Percentiles rank a stretch among this genome's conserved stretches.
Conservation (phyloP, 2,888 invertebrate species). For the Drosophila greeni region DNA sequence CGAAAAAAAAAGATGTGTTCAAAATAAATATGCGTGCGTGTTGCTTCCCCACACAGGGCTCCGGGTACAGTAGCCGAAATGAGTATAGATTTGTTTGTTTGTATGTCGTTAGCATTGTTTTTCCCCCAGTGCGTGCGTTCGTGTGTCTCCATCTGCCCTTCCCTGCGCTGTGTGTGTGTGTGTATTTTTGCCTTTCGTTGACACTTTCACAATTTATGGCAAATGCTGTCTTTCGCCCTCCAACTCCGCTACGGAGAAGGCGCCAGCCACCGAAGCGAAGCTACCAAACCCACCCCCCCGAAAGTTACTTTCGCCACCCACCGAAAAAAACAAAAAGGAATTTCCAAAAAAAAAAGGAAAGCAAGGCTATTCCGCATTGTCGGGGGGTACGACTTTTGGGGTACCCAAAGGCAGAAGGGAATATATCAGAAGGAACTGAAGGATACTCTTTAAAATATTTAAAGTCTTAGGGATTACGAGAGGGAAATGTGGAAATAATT, state of each 20-base stretch:
- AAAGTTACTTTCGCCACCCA: constrained; percentile 68
- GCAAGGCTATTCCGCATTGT: constrained; percentile 34
- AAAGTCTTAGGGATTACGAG: too few species aligned
- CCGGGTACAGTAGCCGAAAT: constrained; percentile 33
- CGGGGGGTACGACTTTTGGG: constrained; percentile 12
- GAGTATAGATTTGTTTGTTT: constrained; percentile 49
- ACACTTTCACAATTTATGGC: constrained; percentile 76
- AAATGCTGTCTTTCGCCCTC: constrained; percentile 67
- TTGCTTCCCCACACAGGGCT: constrained; percentile 62
- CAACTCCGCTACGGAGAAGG: constrained; percentile 53
- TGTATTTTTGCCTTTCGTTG: constrained; percentile 70
- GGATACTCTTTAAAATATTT: neutral
- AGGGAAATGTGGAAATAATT: too few species aligned
- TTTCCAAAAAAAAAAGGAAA: constrained; percentile 25
- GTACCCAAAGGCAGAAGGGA: constrained; percentile 19
- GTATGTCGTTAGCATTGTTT: constrained; percentile 47
- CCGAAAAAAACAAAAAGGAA: constrained; percentile 44
- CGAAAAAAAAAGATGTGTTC: constrained; percentile 65
- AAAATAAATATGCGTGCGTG: constrained; percentile 73
- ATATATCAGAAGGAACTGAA: neutral
- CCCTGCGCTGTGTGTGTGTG: constrained; percentile 9
- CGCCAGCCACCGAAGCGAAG: constrained; percentile 50
- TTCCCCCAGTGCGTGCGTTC: constrained; percentile 35
- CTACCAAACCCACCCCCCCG: constrained; percentile 48
- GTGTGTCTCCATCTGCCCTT: constrained; percentile 26